Evolutionary conservation across 2,888 invertebrate species (phyloP), one percentile per base, ranked within the genome.

Genomic region (Macaria notata): DNA sequence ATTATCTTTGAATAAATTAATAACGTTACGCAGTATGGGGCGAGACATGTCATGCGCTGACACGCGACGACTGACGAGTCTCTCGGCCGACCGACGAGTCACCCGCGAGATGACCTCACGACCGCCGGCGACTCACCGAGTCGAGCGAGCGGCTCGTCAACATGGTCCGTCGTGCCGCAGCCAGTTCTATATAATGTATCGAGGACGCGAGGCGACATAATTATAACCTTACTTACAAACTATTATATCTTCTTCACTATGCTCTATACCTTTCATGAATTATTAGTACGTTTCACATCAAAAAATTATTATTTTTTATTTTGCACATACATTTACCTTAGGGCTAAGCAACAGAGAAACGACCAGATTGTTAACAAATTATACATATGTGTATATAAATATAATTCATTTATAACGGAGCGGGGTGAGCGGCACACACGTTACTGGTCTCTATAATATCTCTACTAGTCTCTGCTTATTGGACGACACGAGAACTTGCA

Each of bases 211-310:
- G 64, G 62, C 65, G 60, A 59, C 66, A 56, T 50, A 46, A 46
- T 54, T 53, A 56, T 62, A 49, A 50, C 53, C 65, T 59, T 60
- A 68, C 63, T 64, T 63, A 42, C 9, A 62, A 69, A 72, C 68
- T 63, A 65, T 63, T 70, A 59, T 51, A 51, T 36, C 46, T 9
- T 50, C n/a, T 52, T 58, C 56, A 62, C 60, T 63, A 64, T 63
- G 59, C 54, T 57, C 66, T 66, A 63, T 56, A 57, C 53, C 71
- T 65, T 69, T 68, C 68, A 54, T 45, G 62, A 70, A 68, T 71
- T 54, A 76, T 80, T 81, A 81, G 78, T 80, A 79, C 68, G 70
- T 72, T 71, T 65, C 78, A 82, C 84, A 80, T 79, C 76, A 72
- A 80, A 81, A 81, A 81, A 81, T 79, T 69, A 74, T 73, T 74